A percentile compares a stretch with the other conserved stretches of the same genome.
These are phyloP conservation scores for Sapajus apella DNA, from an alignment of 2,113 vertebrate species.

Conservation along the genomic window DNA sequence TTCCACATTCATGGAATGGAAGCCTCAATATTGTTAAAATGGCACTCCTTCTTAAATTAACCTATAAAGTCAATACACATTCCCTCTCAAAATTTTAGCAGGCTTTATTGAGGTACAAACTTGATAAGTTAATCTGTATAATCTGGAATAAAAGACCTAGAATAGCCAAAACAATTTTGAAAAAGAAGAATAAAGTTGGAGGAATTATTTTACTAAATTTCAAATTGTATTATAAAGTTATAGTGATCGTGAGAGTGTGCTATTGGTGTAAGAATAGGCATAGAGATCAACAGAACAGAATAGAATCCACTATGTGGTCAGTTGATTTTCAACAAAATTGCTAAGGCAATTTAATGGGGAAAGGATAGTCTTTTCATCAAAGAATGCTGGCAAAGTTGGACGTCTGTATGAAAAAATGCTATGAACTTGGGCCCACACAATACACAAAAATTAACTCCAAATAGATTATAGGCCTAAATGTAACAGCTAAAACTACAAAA, in stretches of 20 bases:
- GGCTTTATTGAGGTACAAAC: neutral
- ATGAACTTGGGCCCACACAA: neutral
- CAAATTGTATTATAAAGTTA: neutral
- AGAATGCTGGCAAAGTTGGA: neutral
- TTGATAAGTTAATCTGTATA: neutral
- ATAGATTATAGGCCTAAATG: neutral
- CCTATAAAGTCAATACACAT: neutral
- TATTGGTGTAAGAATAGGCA: neutral
- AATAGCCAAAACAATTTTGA: neutral
- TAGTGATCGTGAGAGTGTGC: neutral
- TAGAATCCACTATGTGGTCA: neutral
- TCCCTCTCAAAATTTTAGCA: neutral
- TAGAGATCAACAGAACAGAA: neutral
- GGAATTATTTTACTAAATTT: neutral
- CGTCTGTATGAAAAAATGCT: neutral
- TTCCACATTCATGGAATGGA: neutral
- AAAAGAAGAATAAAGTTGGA: neutral
- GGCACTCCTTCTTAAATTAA: neutral
- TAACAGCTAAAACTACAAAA: neutral
- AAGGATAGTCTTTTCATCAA: neutral
- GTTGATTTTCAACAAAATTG: conserved; percentile 7
- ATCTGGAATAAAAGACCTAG: neutral
- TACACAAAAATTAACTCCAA: neutral
- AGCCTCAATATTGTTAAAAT: neutral
- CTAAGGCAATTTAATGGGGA: neutral